Evolutionary conservation across 2,113 vertebrate genomes (phyloP), one percentile per base, ranked within the genome.

Genomic region (Toxostoma redivivum): DNA sequence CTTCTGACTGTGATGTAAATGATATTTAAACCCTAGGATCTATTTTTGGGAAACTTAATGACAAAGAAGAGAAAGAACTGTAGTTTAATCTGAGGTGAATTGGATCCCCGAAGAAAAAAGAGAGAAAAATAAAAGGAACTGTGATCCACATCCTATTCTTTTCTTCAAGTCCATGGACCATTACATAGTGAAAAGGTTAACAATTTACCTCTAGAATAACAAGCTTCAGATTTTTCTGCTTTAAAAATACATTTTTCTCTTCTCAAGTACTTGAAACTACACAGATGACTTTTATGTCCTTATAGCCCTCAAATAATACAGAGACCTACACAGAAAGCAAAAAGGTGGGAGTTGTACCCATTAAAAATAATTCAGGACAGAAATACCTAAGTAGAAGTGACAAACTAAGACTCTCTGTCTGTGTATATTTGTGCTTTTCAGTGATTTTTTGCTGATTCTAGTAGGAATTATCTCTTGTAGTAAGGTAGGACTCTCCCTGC

Each of bases 1-100:
- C 78, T 96, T 97, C 95, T 97, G 82, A 94, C 66, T 97, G 45
- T 21, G 53, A 95, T 97, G 88, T 96, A 94, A 97, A 96, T 96
- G 48, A 77, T 92, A 90, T 90, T 96, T 90, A 92, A 93, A 92
- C 60, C 38, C 66, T 82, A 67, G 42, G 18, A 56, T 91, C 90
- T 98, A 94, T 97, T 97, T 96, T 94, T 81, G 64, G 95, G 97
- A 94, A 70, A 53, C 31, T 8, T 88, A 87, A 84, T 66, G 88
- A 42, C 51, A 74, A 88, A 92, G 50, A 51, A 30, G 50, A 51
- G 38, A 64, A 93, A 96, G 67, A 79, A 56, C 42, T 83, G 27
- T 37, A 47, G 10, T 90, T 90, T 81, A 76, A 85, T 84, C 25
- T 84, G 33, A 84, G 74, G 73, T 85, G 54, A 94, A 66, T 22